phyloP scores from a whole-genome alignment of 2,113 vertebrate species.

The Gasterosteus aculeatus region DNA sequence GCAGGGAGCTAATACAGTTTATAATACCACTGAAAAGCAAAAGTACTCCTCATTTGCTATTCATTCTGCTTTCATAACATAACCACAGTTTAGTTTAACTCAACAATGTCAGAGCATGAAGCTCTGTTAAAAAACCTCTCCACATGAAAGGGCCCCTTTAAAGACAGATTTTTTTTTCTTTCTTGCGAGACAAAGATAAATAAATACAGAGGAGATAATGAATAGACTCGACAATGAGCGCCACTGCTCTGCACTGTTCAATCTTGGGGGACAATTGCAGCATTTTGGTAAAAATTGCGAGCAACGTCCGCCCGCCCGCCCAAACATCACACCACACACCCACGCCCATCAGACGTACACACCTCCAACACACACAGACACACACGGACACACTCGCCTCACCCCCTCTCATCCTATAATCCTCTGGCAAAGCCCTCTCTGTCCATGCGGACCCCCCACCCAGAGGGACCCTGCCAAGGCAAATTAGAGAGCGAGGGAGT shows the following conservation, averaged over 20 bases:
- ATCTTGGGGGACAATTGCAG: slow-evolving; percentile 85
- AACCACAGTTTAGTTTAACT: slow-evolving; percentile 79
- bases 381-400: slow-evolving; percentile 53
- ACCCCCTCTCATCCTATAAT: slow-evolving; percentile 78
- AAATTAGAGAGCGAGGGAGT: slow-evolving; percentile 78
- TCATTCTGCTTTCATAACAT: slow-evolving; percentile 79
- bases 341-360: slow-evolving; percentile 61
- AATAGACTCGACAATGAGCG: slow-evolving; percentile 82
- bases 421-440: slow-evolving; percentile 80
- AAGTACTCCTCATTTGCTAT: slow-evolving; percentile 82
- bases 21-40: slow-evolving; percentile 78
- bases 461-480: slow-evolving; percentile 83
- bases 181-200: slow-evolving; percentile 83
- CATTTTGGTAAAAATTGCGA: slow-evolving; percentile 85
- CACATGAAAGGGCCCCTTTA: slow-evolving; percentile 77
- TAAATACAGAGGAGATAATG: slow-evolving; percentile 85
- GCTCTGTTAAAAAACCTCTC: slow-evolving; percentile 76
- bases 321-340: slow-evolving; percentile 44
- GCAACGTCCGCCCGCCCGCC: slow-evolving; percentile 57
- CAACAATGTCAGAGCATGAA: slow-evolving; percentile 72
- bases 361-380: slow-evolving; percentile 40
- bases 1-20: slow-evolving; percentile 82
- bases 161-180: slow-evolving; percentile 73
- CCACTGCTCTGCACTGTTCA: slow-evolving; percentile 78
- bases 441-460: slow-evolving; percentile 84